Evolutionary conservation across 1,140 invertebrate genomes (phyloP).

Genomic region (Brachionus manjavacas): DNA sequence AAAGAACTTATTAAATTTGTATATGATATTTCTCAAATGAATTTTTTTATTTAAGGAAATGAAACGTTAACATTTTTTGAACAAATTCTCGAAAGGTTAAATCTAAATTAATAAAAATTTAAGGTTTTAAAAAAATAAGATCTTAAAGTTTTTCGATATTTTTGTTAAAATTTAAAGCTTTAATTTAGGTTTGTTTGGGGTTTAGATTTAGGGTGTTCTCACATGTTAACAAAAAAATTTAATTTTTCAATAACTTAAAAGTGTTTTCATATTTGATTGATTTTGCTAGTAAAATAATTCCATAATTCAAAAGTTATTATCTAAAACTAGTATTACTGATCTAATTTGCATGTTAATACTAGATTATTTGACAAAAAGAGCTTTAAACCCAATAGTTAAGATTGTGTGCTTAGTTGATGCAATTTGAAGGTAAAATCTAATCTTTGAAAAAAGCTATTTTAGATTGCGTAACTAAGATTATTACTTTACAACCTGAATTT

Average conservation of each 20-base stretch:
- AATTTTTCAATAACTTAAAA: background rate
- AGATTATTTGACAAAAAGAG: background rate
- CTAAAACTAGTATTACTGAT: background rate
- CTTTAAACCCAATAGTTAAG: background rate
- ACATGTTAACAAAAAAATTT: no score
- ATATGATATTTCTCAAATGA: no score
- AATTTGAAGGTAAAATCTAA: slow-evolving; percentile 5
- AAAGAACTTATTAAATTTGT: background rate
- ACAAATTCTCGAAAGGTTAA: no score
- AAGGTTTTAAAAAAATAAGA: no score
- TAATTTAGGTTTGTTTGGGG: no score
- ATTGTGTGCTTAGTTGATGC: background rate
- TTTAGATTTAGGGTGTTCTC: no score
- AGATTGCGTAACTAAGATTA: background rate
- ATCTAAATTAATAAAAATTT: no score
- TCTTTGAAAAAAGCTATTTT: background rate
- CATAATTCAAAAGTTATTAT: background rate
- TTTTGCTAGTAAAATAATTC: background rate
- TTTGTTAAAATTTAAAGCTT: no score
- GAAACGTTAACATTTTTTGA: no score
- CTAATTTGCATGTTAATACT: background rate
- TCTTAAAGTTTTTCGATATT: no score
- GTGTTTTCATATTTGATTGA: background rate
- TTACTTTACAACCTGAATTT: background rate
- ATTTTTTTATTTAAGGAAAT: no score